Evolutionary conservation across 2,888 invertebrate genomes (phyloP).

Genomic region (Mesorhabditis belari): DNA sequence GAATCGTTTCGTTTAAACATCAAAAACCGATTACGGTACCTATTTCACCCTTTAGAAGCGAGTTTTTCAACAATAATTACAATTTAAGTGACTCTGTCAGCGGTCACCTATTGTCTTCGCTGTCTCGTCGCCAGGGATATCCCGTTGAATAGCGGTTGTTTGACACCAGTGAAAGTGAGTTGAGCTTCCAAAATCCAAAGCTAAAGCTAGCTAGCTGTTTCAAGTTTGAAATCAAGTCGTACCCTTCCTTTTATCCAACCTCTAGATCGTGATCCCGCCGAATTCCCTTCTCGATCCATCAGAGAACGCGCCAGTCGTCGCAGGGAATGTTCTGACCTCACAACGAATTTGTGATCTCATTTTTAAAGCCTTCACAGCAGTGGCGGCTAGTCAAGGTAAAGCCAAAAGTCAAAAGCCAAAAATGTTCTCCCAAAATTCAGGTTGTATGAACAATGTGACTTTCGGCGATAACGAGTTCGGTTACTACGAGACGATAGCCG

Average conservation of each 20-base stretch:
- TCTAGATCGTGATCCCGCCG: slow-evolving; percentile 55
- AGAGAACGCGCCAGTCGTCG: slow-evolving; percentile 89
- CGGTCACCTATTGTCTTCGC: slow-evolving; percentile 89
- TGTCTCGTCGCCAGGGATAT: slow-evolving; percentile 96
- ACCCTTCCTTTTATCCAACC: too few relatives aligned
- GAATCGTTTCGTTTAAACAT: too few relatives aligned
- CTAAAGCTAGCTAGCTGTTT: too few relatives aligned
- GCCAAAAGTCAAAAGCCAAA: too few relatives aligned
- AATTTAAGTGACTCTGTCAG: slow-evolving; percentile 89
- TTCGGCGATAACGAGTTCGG: slow-evolving; percentile 86
- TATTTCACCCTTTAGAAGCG: too few relatives aligned
- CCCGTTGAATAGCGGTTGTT: slow-evolving; percentile 91
- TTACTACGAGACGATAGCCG: slow-evolving; percentile 97
- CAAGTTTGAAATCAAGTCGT: too few relatives aligned
- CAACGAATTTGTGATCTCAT: slow-evolving; percentile 95
- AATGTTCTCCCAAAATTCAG: too few relatives aligned
- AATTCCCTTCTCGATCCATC: slow-evolving; percentile 84
- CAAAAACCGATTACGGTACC: too few relatives aligned
- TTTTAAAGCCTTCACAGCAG: slow-evolving; percentile 73
- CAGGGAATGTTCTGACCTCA: slow-evolving; percentile 94
- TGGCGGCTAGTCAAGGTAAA: slow-evolving; percentile 70
- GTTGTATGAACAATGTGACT: slow-evolving; percentile 97
- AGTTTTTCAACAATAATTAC: too few relatives aligned
- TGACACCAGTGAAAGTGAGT: slow-evolving; percentile 71
- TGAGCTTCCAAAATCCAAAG: too few relatives aligned